These are phyloP conservation scores for Dryas iulia DNA, from an alignment of 1,140 invertebrate species.

Conservation along the genomic window DNA sequence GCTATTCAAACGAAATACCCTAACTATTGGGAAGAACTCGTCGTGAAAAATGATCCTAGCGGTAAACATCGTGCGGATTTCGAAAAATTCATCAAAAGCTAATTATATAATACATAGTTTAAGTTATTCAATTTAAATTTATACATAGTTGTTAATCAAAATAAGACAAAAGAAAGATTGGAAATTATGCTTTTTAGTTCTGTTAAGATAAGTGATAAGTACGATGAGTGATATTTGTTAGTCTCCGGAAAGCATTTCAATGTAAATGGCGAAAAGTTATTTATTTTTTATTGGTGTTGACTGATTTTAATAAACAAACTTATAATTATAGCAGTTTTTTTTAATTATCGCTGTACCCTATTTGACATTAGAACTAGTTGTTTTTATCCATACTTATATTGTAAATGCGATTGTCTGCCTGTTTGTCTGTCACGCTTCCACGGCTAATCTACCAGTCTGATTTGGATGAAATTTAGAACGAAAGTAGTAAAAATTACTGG, in stretches of 20 bases:
- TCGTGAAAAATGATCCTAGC: conserved; percentile 73
- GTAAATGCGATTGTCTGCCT: too few species aligned
- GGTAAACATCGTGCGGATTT: conserved; percentile 59
- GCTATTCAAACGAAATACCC: conserved; percentile 73
- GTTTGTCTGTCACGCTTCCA: too few species aligned
- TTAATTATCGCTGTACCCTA: background rate
- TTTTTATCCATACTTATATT: too few species aligned
- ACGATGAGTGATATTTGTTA: conserved; percentile 8
- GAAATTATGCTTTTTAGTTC: background rate
- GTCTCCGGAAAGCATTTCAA: background rate
- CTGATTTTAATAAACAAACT: conserved; percentile 25
- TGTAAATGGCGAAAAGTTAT: conserved; percentile 20
- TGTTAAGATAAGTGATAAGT: background rate
- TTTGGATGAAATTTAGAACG: too few species aligned
- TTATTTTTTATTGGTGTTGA: conserved; percentile 33
- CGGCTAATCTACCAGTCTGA: too few species aligned
- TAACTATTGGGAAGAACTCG: conserved; percentile 74
- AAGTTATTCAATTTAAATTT: conserved; percentile 4
- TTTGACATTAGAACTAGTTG: background rate
- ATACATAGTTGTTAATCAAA: background rate
- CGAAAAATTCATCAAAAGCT: conserved; percentile 67
- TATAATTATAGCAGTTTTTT: background rate
- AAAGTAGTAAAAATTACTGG: too few species aligned
- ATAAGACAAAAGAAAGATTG: background rate
- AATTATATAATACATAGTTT: conserved; percentile 35